phyloP scores from a whole-genome alignment of 2,113 vertebrate genomes.

The Limnothrissa miodon region DNA sequence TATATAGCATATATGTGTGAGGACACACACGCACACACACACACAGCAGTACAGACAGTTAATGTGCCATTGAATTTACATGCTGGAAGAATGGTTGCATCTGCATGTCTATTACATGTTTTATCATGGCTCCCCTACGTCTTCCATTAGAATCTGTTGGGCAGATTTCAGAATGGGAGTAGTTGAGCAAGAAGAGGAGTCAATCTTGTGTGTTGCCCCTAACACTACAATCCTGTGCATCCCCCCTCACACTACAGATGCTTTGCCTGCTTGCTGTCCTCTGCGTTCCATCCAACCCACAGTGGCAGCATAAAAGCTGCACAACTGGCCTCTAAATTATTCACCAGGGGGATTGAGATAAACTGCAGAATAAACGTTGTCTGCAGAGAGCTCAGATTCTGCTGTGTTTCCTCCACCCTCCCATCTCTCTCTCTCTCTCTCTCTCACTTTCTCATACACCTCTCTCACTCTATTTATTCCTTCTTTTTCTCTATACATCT shows the following conservation, averaged over 20 bases:
- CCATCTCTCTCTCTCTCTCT: not conserved
- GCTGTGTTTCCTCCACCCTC: not conserved
- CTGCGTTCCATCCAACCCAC: not conserved
- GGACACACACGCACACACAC: not conserved
- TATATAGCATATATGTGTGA: not conserved
- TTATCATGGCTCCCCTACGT: not conserved
- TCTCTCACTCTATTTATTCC: not conserved
- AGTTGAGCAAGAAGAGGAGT: not conserved
- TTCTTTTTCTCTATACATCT: not conserved
- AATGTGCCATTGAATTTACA: not conserved
- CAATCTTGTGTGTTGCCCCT: not conserved
- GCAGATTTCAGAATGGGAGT: too few relatives aligned
- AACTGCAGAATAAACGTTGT: conserved; percentile 35
- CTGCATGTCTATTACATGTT: not conserved
- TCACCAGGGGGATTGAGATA: conserved; percentile 37
- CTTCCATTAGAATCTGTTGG: not conserved
- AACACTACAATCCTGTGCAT: not conserved
- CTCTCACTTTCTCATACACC: conserved; percentile 11
- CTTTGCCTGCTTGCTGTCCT: not conserved
- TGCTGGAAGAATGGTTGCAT: not conserved
- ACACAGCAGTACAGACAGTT: not conserved
- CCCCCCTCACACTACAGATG: not conserved
- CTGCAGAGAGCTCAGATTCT: conserved; percentile 5
- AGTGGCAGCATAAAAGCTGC: conserved; percentile 23
- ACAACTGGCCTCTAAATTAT: conserved; percentile 44